A percentile compares a stretch with the other conserved stretches of the same genome.
Conservation (phyloP, 2,888 invertebrate genomes). For the Eutolmus rufibarbis region DNA sequence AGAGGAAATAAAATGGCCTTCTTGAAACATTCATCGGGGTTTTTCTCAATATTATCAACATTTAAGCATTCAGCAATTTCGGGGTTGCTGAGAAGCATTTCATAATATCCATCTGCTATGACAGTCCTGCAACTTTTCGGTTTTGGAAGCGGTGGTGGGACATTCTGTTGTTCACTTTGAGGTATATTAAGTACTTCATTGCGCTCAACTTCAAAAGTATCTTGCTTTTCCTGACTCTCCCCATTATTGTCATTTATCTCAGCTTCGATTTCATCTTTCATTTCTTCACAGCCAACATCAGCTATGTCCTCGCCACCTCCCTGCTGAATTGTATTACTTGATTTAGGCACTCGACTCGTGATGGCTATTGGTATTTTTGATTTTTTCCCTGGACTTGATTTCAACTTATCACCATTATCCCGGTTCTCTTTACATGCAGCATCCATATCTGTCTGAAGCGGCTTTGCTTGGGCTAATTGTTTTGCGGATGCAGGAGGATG, state of each 20-base stretch:
- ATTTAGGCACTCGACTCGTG: conserved; percentile 52
- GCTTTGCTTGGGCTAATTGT: conserved; percentile 48
- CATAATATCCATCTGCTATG: conserved; percentile 82
- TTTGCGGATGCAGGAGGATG: conserved; percentile 58
- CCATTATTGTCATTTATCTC: conserved; percentile 57
- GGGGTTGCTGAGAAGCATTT: conserved; percentile 77
- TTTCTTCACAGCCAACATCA: conserved; percentile 58
- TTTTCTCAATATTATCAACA: conserved; percentile 82
- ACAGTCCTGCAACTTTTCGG: conserved; percentile 69
- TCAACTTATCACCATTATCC: conserved; percentile 43
- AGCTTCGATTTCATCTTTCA: conserved; percentile 59
- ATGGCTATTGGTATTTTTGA: conserved; percentile 61
- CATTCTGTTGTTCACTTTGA: conserved; percentile 27
- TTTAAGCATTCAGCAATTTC: conserved; percentile 83
- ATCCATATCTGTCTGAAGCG: conserved; percentile 45
- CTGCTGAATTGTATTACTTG: conserved; percentile 55
- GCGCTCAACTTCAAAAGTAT: not conserved
- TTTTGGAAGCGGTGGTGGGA: conserved; percentile 63
- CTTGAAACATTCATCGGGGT: conserved; percentile 91
- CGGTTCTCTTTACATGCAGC: conserved; percentile 48
- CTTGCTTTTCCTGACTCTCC: conserved; percentile 50
- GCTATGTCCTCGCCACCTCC: conserved; percentile 63
- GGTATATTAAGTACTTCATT: not conserved
- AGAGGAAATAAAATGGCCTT: conserved; percentile 87
- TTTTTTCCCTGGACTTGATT: conserved; percentile 61